Base-by-base conservation (phyloP, 2,888 invertebrate species). In the Julus scanicus region DNA sequence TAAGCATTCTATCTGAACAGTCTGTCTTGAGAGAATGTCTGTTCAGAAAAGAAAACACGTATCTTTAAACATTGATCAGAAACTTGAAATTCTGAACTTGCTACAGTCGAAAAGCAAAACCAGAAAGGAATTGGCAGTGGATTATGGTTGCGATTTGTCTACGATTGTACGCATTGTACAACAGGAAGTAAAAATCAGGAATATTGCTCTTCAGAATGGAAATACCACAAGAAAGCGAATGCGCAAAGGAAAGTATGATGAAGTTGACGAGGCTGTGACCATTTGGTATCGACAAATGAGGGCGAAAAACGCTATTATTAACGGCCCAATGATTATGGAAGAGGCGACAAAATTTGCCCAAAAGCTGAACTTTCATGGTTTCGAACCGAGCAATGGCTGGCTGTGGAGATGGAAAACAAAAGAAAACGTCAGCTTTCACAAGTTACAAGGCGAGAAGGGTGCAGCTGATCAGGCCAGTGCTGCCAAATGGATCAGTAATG, bases 341-440 rank as follows among this genome's bases (percentile, higher is more conserved):
- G 37, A 80, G 48, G 87, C 87, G 0, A 87, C 37, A 37, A 37
- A 87, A 40, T 39, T 87, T 13, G 63, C 87, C 13, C 13, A 37
- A 71, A 71, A 13, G 63, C 40, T 87, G 71, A 29, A 37, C 17
- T 1, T 63, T 29, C 49, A 6, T n/a, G 39, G 15, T 39, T 87
- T 87, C 29, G 29, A 87, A 17, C 63, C 87, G 11, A 29, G 37
- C 29, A 88, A 88, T 53, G 86, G 88, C 86, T 84, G 88, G 88
- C 40, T 88, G 15, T 40, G 29, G 9, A 87, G 53, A 88, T 88
- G 48, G 48, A n/a, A n/a, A n/a, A n/a, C n/a, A n/a, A n/a, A n/a
- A n/a, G n/a, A n/a, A n/a, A n/a, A n/a, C n/a, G n/a, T n/a, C n/a
- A n/a, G n/a, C n/a, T n/a, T n/a, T n/a, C n/a, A n/a, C n/a, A n/a